Evolutionary conservation across 2,797 vertebrate species (phyloP), one percentile per base, ranked within the genome.

Genomic region (Chromobotia macracanthus): DNA sequence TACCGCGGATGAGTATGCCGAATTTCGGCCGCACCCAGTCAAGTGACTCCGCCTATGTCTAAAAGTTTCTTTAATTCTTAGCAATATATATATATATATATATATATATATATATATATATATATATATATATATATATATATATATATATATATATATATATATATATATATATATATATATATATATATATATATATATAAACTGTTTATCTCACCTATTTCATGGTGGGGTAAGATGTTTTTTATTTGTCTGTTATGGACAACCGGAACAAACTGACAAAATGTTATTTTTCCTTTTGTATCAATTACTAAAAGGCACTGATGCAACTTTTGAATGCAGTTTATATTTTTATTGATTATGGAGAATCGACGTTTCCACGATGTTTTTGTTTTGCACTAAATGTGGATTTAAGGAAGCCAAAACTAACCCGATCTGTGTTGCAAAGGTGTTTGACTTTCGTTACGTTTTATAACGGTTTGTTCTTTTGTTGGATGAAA

Each of bases 21-120:
- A 97, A 95, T 89, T 97, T 97, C 83, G 95, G 96, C 77, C 94
- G 95, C 90, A 96, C 95, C 91, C 95, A 97, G 86, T 97, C 96
- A 76, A 96, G 96, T 89, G 96, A 97, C 89, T 97, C 96, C 81
- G 96, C 96, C 66, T 97, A 97, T 82, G 96, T 97, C 86, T 97
- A 91, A 94, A 85, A 64, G n/a, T 35, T 10, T 11, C 38, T 72
- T 83, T 8, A 38, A 72, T 53, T 44, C 41, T 44, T 44, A 44
- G 41, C 41, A n/a, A n/a, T n/a, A n/a, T n/a, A n/a, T n/a, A n/a
- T n/a, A n/a, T n/a, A n/a, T n/a, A n/a, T n/a, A n/a, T n/a, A n/a
- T n/a, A n/a, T n/a, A n/a, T n/a, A n/a, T n/a, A n/a, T n/a, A n/a
- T n/a, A n/a, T n/a, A n/a, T n/a, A n/a, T n/a, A n/a, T n/a, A n/a